Percentiles rank a stretch among this genome's conserved stretches.
These are phyloP conservation scores for Syngnathus typhle DNA, from an alignment of 2,113 vertebrate genomes.

Conservation along the genomic window DNA sequence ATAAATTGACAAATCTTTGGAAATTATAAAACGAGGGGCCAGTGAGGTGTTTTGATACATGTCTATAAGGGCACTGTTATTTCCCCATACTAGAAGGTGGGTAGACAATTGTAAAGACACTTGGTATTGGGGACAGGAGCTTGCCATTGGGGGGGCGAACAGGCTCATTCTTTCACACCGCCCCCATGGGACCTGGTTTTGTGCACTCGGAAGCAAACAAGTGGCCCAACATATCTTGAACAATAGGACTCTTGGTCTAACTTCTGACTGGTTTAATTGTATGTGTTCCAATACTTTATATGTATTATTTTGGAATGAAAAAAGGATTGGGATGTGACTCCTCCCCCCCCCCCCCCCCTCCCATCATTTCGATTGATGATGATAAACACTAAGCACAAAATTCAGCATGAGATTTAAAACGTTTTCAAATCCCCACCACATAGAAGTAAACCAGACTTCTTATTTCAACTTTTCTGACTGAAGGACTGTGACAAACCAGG, in stretches of 20 bases:
- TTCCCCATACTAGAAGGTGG: not conserved
- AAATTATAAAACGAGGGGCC: not conserved
- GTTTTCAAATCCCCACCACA: not conserved
- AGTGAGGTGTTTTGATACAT: not conserved
- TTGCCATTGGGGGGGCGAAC: not conserved
- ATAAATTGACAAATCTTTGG: not conserved
- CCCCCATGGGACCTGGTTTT: not conserved
- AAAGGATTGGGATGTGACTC: not conserved
- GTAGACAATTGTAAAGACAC: not conserved
- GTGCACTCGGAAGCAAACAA: not conserved
- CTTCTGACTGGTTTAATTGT: not conserved
- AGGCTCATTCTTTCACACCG: not conserved
- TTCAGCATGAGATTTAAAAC: not conserved
- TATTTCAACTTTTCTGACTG: conserved; percentile 21
- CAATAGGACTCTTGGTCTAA: not conserved
- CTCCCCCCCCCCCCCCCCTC: not conserved
- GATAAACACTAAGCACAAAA: not conserved
- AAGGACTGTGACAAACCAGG: conserved; percentile 22
- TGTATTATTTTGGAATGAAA: not conserved
- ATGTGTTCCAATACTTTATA: not conserved
- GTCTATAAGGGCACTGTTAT: not conserved
- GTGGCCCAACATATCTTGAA: not conserved
- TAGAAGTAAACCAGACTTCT: conserved; percentile 11
- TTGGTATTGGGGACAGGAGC: not conserved
- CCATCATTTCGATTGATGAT: not conserved